phyloP scores from a whole-genome alignment of 92 coral and sea anemone species.

The Zoanthus gigantus region DNA sequence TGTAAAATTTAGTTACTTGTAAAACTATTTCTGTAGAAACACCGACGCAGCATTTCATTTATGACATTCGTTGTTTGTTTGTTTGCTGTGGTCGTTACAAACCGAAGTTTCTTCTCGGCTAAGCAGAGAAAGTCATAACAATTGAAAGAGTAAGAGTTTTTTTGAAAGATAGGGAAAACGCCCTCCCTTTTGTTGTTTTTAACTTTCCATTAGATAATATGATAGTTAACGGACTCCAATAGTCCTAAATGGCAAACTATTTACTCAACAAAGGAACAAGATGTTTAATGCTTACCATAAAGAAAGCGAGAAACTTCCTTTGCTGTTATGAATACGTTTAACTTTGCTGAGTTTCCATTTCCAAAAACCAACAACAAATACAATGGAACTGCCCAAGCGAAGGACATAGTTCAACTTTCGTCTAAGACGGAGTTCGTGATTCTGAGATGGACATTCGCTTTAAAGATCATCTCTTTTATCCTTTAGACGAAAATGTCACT shows the following conservation, averaged over 20 bases:
- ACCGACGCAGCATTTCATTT: no score
- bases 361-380: conserved; percentile 5
- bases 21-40: no score
- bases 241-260: neutral
- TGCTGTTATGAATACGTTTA: conserved; percentile 83
- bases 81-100: no score
- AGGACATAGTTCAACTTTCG: neutral
- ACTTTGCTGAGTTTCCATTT: conserved; percentile 54
- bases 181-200: no score
- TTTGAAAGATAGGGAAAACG: no score
- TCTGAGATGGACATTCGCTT: conserved; percentile 20
- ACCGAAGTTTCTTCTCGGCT: no score
- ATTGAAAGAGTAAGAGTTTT: no score
- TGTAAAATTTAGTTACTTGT: no score
- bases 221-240: neutral
- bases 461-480: conserved; percentile 33
- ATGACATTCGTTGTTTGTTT: no score
- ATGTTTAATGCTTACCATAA: conserved; percentile 72
- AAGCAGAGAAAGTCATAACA: no score
- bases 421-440: neutral
- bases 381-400: conserved; percentile 4
- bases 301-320: conserved; percentile 90
- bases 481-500: conserved; percentile 54
- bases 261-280: conserved; percentile 28
- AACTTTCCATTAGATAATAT: no score